Evolutionary conservation across 1,140 invertebrate species (phyloP).

Genomic region (Drosophila ohnishii): DNA sequence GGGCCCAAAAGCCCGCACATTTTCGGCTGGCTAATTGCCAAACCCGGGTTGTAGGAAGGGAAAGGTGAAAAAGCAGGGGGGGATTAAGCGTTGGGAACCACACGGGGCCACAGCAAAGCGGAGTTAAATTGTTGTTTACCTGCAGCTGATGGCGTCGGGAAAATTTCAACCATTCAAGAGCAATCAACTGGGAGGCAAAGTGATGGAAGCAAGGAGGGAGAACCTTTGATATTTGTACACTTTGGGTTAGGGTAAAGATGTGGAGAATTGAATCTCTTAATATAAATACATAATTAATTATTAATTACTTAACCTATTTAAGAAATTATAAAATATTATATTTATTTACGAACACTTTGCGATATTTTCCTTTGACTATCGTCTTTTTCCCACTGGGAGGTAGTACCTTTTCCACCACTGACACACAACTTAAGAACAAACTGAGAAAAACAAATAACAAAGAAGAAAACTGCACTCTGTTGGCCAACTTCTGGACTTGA

Average conservation of each 20-base stretch:
- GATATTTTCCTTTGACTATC: background rate
- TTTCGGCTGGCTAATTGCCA: slow-evolving; percentile 48
- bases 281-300: too few species aligned
- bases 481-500: slow-evolving; percentile 39
- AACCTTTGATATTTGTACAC: background rate
- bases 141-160: slow-evolving; percentile 37
- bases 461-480: slow-evolving; percentile 31
- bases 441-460: slow-evolving; percentile 2
- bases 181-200: slow-evolving; percentile 14
- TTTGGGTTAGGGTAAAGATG: background rate
- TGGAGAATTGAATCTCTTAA: too few species aligned
- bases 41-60: background rate
- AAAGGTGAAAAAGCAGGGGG: too few species aligned
- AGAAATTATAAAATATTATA: too few species aligned
- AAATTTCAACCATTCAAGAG: slow-evolving; percentile 27
- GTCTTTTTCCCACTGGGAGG: background rate
- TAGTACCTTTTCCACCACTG: background rate
- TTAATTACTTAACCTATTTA: too few species aligned
- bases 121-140: slow-evolving; percentile 59
- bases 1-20: slow-evolving; percentile 45
- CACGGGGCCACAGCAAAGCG: background rate
- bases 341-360: background rate
- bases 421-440: background rate
- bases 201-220: background rate
- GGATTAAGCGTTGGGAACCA: background rate